phyloP scores from a whole-genome alignment of 2,113 vertebrate species.

The Crotalus helleri region DNA sequence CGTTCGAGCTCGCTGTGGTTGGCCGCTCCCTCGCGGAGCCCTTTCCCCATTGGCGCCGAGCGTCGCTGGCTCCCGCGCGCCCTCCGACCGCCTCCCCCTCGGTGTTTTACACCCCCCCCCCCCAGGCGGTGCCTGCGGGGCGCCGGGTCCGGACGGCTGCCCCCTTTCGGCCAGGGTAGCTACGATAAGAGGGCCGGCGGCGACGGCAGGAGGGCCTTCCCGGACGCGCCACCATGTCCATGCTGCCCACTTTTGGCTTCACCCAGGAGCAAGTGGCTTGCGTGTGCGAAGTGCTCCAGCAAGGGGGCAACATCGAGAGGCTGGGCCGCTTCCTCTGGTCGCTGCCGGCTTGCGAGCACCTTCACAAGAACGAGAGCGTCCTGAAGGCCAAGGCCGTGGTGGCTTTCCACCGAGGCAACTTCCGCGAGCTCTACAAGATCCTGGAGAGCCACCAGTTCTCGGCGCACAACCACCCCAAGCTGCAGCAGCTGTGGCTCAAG shows the following conservation, averaged over 20 bases:
- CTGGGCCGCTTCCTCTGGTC: conserved; percentile 96
- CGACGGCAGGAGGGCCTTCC: neutral
- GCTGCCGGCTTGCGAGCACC: conserved; percentile 94
- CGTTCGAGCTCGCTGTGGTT: neutral
- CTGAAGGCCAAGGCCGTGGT: conserved; percentile 99
- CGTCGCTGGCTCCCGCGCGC: neutral
- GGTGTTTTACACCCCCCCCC: neutral
- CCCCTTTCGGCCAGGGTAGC: conserved; percentile 24
- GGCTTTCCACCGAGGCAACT: conserved; percentile 96
- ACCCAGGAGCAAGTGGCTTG: conserved; percentile 99
- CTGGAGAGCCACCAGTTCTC: conserved; percentile 98
- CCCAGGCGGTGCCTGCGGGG: neutral
- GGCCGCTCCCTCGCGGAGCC: neutral
- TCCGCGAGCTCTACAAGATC: conserved; percentile 97
- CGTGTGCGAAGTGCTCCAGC: conserved; percentile 96
- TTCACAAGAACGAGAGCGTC: conserved; percentile 97
- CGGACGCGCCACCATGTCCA: conserved; percentile 78
- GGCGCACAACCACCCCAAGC: conserved; percentile 95
- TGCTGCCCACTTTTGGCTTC: conserved; percentile 95
- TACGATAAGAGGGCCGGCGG: conserved; percentile 27
- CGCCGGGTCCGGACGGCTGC: conserved; percentile 26
- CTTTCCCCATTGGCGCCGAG: neutral
- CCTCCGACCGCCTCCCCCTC: neutral
- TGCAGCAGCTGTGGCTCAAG: conserved; percentile 98
- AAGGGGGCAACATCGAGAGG: conserved; percentile 95